Evolutionary conservation across 2,113 vertebrate genomes (phyloP).

Genomic region (Spea multiplicata): DNA sequence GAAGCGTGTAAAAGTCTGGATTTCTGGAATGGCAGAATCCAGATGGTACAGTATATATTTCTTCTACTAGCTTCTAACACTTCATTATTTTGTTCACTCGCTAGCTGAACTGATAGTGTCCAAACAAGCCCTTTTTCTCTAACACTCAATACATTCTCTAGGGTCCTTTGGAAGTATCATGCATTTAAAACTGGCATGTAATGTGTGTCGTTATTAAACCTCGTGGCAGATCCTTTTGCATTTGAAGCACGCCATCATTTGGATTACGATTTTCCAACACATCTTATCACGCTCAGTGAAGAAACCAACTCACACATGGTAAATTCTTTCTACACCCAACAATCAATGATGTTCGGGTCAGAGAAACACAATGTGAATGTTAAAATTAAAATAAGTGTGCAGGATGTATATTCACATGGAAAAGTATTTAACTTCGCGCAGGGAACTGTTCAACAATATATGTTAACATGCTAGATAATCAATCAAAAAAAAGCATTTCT

Average conservation of each 20-base stretch:
- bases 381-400: no score
- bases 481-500: no score
- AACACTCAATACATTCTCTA: slow-evolving; percentile 24
- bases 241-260: slow-evolving; percentile 8
- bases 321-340: not conserved
- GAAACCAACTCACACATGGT: not conserved
- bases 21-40: slow-evolving; percentile 23
- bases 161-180: slow-evolving; percentile 21
- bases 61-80: slow-evolving; percentile 23
- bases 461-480: no score
- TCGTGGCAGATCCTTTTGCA: slow-evolving; percentile 5
- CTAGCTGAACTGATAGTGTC: slow-evolving; percentile 19
- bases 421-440: no score
- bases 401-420: no score
- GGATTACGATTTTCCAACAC: slow-evolving; percentile 12
- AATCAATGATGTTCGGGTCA: not conserved
- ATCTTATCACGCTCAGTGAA: slow-evolving; percentile 13
- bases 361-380: not conserved
- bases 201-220: slow-evolving; percentile 15
- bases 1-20: not conserved
- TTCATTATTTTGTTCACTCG: slow-evolving; percentile 26
- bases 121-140: slow-evolving; percentile 14
- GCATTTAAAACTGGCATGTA: slow-evolving; percentile 16
- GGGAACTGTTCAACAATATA: no score
- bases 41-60: slow-evolving; percentile 35